phyloP scores from a whole-genome alignment of 2,113 vertebrate species.

The Catharus fuscescens region DNA sequence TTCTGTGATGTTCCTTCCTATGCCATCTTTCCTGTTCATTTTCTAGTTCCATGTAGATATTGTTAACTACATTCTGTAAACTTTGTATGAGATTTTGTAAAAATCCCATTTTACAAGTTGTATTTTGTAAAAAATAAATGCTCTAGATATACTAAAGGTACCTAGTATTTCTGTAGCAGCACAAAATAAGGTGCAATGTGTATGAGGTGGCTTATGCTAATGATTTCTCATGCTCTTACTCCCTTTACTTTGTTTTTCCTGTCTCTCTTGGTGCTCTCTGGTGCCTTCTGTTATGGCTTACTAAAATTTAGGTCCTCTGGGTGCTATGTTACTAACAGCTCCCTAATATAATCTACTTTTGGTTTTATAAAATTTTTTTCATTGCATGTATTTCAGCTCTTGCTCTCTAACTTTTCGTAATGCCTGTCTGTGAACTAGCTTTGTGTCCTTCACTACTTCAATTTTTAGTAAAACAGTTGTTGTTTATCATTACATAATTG shows the following conservation, averaged over 20 bases:
- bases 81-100: background rate
- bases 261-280: background rate
- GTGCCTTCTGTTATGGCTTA: background rate
- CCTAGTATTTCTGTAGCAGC: background rate
- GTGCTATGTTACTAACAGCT: background rate
- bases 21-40: background rate
- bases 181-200: background rate
- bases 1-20: background rate
- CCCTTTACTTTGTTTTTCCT: background rate
- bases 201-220: background rate
- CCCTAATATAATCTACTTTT: background rate
- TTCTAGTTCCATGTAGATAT: accelerated
- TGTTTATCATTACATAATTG: background rate
- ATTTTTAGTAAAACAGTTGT: background rate
- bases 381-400: background rate
- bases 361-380: background rate
- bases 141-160: background rate
- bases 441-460: background rate
- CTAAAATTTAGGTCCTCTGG: background rate
- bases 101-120: background rate
- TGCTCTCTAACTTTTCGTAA: background rate
- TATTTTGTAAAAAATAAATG: background rate
- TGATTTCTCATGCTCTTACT: background rate
- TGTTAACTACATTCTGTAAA: background rate
- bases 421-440: background rate